These are phyloP conservation scores for Lycodopsis pacificus DNA, from an alignment of 2,797 vertebrate genomes.

Conservation along the genomic window DNA sequence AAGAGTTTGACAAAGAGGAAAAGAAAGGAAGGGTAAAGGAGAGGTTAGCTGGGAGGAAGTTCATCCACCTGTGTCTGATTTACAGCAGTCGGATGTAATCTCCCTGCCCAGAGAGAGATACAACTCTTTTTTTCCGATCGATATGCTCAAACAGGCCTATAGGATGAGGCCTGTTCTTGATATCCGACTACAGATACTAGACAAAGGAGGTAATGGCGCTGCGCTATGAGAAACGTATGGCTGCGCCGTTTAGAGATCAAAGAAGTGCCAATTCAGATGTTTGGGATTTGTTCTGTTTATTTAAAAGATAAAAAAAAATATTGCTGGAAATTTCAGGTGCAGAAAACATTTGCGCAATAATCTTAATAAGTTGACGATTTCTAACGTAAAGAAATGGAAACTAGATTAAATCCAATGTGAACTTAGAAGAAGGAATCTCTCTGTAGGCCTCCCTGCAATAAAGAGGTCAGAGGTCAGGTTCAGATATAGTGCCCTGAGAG, in stretches of 20 bases:
- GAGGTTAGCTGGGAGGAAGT: slow-evolving; percentile 83
- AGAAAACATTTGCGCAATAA: background rate
- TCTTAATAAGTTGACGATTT: too few species aligned
- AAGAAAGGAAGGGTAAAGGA: slow-evolving; percentile 72
- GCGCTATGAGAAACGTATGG: slow-evolving; percentile 44
- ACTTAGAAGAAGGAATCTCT: background rate
- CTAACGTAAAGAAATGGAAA: background rate
- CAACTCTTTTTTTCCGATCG: slow-evolving; percentile 75
- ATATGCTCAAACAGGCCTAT: slow-evolving; percentile 61
- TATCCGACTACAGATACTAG: slow-evolving; percentile 72
- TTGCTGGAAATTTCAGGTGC: slow-evolving; percentile 15
- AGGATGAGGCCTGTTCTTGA: slow-evolving; percentile 73
- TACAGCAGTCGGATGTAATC: slow-evolving; percentile 83
- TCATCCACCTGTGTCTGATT: slow-evolving; percentile 86
- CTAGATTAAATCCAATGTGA: background rate
- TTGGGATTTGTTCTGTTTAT: slow-evolving; percentile 41
- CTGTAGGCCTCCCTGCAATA: background rate
- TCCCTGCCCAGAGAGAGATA: slow-evolving; percentile 75
- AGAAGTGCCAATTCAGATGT: slow-evolving; percentile 45
- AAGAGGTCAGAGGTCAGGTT: slow-evolving; percentile 44
- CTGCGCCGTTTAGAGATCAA: slow-evolving; percentile 42
- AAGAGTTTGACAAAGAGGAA: slow-evolving; percentile 65
- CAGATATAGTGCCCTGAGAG: background rate
- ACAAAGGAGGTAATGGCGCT: slow-evolving; percentile 61
- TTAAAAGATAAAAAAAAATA: slow-evolving; percentile 36